phyloP scores from a whole-genome alignment of 2,113 vertebrate species.

The Malurus alboscapulatus region DNA sequence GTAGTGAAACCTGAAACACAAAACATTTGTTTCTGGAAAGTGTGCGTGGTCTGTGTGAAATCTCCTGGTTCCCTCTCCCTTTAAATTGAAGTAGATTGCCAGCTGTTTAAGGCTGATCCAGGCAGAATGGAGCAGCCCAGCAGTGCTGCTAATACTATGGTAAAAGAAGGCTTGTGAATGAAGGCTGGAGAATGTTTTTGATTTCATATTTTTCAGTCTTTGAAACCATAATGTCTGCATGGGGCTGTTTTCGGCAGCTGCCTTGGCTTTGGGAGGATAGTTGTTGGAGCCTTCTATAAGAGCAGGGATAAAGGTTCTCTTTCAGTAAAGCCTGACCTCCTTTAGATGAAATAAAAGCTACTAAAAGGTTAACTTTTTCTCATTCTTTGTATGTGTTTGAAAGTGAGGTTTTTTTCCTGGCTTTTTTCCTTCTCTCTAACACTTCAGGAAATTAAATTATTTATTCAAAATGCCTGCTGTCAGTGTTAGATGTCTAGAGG shows the following conservation, averaged over 20 bases:
- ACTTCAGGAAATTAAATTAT: constrained; percentile 5
- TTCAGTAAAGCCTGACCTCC: background rate
- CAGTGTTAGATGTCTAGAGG: background rate
- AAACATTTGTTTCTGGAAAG: background rate
- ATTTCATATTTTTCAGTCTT: background rate
- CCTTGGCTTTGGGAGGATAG: background rate
- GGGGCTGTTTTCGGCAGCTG: background rate
- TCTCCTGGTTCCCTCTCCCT: background rate
- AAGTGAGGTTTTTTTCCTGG: background rate
- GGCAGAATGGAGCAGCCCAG: background rate
- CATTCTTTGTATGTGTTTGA: background rate
- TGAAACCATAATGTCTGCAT: background rate
- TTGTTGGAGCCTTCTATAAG: background rate
- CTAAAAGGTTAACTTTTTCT: background rate
- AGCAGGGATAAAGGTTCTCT: background rate
- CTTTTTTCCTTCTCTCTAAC: background rate
- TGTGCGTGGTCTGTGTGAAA: background rate
- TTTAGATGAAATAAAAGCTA: background rate
- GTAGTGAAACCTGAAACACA: background rate
- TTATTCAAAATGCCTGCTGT: background rate
- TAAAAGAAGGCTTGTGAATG: background rate
- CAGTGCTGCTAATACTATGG: background rate
- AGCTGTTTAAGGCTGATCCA: background rate
- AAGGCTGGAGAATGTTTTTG: background rate
- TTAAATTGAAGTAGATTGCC: background rate